Base-by-base conservation (phyloP, 2,888 invertebrate genomes). In the Ariolimax columbianus region DNA sequence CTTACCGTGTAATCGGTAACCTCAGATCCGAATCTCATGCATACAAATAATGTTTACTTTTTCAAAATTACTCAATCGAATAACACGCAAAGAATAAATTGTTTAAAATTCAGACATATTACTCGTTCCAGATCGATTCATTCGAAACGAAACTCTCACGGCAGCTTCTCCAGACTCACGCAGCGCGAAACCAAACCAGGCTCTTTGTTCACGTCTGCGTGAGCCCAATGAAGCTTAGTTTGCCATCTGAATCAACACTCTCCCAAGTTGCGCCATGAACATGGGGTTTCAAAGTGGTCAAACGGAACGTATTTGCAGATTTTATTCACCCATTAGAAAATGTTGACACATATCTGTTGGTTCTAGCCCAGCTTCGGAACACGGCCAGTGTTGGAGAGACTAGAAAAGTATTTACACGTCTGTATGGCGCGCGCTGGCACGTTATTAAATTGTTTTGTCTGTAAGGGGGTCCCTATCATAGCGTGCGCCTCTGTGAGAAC, bases 361-460 rank as follows among this genome's bases (percentile, higher is more conserved):
- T 79, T 79, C 68, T 79, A 79, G 66, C 79, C 40, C 79, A 47
- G 43, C 55, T 23, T 11, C 40, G 68, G 66, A 40, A 68, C 36
- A 33, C 30, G 79, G 33, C 7, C 43, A n/a, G 75, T 51, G 75
- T 75, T 6, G 33, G 51, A 0, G 30, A 33, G 19, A 33, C 66
- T 79, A 68, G n/a, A 68, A 79, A 66, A 63, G 79, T 79, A 63
- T 79, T 79, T 79, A 63, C 79, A 38, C 79, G 68, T 30, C 68
- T 68, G 79, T 68, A 17, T 47, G 36, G 79, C 40, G 40, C 7
- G 30, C 2, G 40, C 30, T 79, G 79, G 66, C 79, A 79, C 68
- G 40, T 79, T 79, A 79, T 79, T 79, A 79, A 79, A 79, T 63
- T 66, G 79, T 79, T 79, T 79, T 79, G 79, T 79, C 43, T 79